Evolutionary conservation across 2,888 invertebrate species (phyloP).

Genomic region (Pseudoips prasinana): DNA sequence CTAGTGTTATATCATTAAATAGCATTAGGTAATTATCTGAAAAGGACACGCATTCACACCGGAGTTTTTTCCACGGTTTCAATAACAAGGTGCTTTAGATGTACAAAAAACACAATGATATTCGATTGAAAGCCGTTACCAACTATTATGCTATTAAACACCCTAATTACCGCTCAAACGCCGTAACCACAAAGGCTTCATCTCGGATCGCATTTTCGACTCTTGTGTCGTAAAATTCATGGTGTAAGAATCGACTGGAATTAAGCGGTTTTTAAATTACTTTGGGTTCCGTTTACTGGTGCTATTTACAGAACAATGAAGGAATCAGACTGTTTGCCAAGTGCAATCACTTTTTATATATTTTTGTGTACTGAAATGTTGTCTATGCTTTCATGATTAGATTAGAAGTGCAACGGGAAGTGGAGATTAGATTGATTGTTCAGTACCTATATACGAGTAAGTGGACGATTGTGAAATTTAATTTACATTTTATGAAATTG

Average conservation of each 20-base stretch:
- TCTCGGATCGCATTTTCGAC: conserved; percentile 61
- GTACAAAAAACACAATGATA: conserved; percentile 61
- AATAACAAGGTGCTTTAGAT: conserved; percentile 47
- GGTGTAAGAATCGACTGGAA: conserved; percentile 53
- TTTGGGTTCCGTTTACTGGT: conserved; percentile 44
- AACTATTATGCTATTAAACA: conserved; percentile 69
- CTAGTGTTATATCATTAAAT: conserved; percentile 33
- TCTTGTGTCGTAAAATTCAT: conserved; percentile 67
- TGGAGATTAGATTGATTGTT: no score
- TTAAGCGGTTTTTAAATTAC: conserved; percentile 62
- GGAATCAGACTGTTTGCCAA: conserved; percentile 10
- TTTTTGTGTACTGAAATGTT: background rate
- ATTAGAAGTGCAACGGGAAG: no score
- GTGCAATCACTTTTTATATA: conserved; percentile 2
- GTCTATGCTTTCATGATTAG: no score
- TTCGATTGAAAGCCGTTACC: conserved; percentile 70
- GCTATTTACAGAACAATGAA: conserved; percentile 10
- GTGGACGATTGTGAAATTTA: no score
- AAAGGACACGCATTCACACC: conserved; percentile 46
- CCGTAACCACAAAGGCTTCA: conserved; percentile 71
- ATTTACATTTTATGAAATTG: no score
- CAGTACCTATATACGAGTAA: no score
- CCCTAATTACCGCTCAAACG: conserved; percentile 78
- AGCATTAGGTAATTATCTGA: conserved; percentile 41
- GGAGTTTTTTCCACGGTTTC: conserved; percentile 50